Base-by-base conservation (phyloP, 2,888 invertebrate species). In the Drosophila yooni region DNA sequence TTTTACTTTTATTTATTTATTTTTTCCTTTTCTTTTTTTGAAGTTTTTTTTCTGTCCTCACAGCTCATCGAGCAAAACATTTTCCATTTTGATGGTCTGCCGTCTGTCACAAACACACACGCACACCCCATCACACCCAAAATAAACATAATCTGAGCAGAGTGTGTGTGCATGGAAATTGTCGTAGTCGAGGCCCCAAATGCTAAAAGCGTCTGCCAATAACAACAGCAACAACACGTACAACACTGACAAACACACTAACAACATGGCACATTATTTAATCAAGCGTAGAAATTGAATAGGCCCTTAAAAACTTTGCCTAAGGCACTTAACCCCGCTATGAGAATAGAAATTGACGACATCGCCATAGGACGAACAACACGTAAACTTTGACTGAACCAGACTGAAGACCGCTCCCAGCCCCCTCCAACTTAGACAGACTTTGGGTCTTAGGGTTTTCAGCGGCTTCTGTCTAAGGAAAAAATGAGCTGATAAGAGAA, bases 271-370 rank as follows among this genome's bases (percentile, higher is more conserved):
- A 89, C 88, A 89, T 88, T 88, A 88, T 88, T 88, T 88, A 88
- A 88, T 88, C 89, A 88, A 88, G 89, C 88, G 89, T 77, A 83
- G 85, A 89, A 88, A 88, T 88, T 88, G 89, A 89, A 88, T 88
- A 88, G 87, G 88, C 83, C 88, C 87, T 88, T 89, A 83, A 88
- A 87, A 88, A 88, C 85, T 87, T 88, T 89, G 89, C 89, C 82
- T 78, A 75, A 78, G 88, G 83, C 87, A 88, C 89, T 88, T 89
- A 88, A 89, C 89, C 89, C 89, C 88, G 73, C 82, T 80, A 80
- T 83, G 83, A 86, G 88, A 85, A 88, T 85, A 74, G 85, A 86
- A 85, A 88, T 86, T 88, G 88, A 88, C 85, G 88, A 86, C 85
- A 88, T 79, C 48, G 74, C 82, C 75, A 76, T 70, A 73, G 81